Evolutionary conservation across 2,888 invertebrate genomes (phyloP).

Genomic region (Xestia rhomboidea): DNA sequence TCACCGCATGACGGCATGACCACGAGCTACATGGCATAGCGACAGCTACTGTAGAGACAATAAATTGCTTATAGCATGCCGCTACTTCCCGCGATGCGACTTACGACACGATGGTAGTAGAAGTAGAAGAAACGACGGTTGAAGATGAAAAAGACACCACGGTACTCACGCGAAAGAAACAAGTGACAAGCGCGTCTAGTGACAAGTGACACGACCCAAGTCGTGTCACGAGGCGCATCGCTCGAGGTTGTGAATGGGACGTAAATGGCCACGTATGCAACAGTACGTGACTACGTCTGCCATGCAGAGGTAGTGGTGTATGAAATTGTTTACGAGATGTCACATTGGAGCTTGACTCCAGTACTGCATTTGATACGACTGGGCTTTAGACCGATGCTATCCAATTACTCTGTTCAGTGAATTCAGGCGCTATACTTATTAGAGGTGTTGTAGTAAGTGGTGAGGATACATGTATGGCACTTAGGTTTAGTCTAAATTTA

Average conservation of each 20-base stretch:
- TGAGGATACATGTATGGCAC: neutral
- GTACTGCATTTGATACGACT: conserved; percentile 13
- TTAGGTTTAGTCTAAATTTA: neutral
- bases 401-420: conserved; percentile 35
- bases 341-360: conserved; percentile 12
- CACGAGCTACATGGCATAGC: neutral
- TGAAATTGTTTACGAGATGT: conserved; percentile 38
- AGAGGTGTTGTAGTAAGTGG: neutral
- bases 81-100: neutral
- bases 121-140: neutral
- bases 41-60: neutral
- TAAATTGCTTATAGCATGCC: neutral
- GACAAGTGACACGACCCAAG: neutral
- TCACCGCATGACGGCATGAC: neutral
- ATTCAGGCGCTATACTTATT: conserved; percentile 7
- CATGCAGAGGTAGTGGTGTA: conserved; percentile 29
- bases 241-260: neutral
- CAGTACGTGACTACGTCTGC: conserved; percentile 19
- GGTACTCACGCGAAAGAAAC: neutral
- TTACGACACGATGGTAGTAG: neutral
- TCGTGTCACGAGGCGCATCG: neutral
- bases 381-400: conserved; percentile 7
- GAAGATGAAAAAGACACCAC: neutral
- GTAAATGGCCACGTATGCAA: neutral
- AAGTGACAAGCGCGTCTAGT: neutral